A percentile compares a stretch with the other conserved stretches of the same genome.
Conservation (phyloP, 2,888 invertebrate genomes). For the Amphiduros pacificus region DNA sequence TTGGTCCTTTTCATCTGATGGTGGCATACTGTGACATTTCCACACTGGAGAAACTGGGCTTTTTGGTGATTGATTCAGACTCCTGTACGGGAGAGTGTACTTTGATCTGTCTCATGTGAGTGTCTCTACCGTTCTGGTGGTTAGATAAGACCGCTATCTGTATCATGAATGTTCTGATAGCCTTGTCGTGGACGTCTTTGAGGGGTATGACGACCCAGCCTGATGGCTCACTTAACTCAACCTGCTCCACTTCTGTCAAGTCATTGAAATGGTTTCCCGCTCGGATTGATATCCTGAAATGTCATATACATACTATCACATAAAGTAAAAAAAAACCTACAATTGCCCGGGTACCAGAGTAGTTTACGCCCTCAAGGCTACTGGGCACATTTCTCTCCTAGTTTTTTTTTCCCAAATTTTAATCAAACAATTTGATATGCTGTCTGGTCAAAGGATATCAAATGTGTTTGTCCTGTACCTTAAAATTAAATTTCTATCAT, state of each 20-base stretch:
- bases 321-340: too few relatives aligned
- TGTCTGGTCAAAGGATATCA: too few relatives aligned
- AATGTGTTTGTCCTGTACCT: too few relatives aligned
- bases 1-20: constrained; percentile 58
- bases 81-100: constrained; percentile 79
- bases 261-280: constrained; percentile 97
- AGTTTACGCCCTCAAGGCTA: too few relatives aligned
- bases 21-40: constrained; percentile 82
- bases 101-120: constrained; percentile 95
- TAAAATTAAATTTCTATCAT: too few relatives aligned
- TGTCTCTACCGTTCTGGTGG: constrained; percentile 98
- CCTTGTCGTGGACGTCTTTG: constrained; percentile 77
- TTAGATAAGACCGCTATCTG: constrained; percentile 74
- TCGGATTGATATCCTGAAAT: constrained; percentile 62
- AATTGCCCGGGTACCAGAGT: too few relatives aligned
- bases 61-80: constrained; percentile 55
- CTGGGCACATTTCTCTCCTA: too few relatives aligned
- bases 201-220: constrained; percentile 96
- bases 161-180: constrained; percentile 83
- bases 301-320: too few relatives aligned
- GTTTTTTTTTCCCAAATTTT: too few relatives aligned
- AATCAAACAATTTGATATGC: too few relatives aligned
- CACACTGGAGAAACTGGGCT: constrained; percentile 77
- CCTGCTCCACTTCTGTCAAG: constrained; percentile 90
- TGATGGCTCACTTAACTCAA: constrained; percentile 89